Evolutionary conservation across 1,140 invertebrate genomes (phyloP), one percentile per base, ranked within the genome.

Genomic region (Leptonema lineaticorne): DNA sequence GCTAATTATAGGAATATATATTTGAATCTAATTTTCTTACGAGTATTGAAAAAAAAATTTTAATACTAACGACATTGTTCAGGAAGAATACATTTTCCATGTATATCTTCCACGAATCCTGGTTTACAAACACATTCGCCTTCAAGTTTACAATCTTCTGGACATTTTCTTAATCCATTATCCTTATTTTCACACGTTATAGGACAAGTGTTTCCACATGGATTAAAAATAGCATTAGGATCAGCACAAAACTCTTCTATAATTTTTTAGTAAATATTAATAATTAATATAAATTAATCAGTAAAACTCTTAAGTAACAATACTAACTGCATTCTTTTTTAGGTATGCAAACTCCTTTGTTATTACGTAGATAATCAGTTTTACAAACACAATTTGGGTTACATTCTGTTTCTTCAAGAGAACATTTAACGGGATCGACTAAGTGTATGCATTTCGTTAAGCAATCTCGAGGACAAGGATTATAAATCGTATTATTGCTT

Each of bases 211-310:
- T 68, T 37, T 27, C 66, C 66, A 37, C 66, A 68, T 29, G 57
- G 30, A 8, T 29, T 27, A 28, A 16, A 60, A n/a, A 28, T 33
- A 2, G 41, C 28, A 48, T 62, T 62, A 30, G 41, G 33, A 22
- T 62, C 57, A 24, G 41, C 2, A 58, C 56, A 58, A 4, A 16
- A 18, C 30, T 58, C 3, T 16, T 1, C 56, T 58, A 26, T 6
- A 56, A 24, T 56, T 24, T n/a, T n/a, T n/a, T 68, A 48, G 27
- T 62, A 53, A 33, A 75, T 74, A 37, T 57, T 71, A 14, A 70
- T 74, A 26, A 57, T 74, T 48, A 67, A 69, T 41, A 9, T 41
- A 53, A 22, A 20, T n/a, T 8, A n/a, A 20, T n/a, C 48, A 53
- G 8, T 8, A 20, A 53, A 7, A 53, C 20, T 11, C 8, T 33